phyloP scores from a whole-genome alignment of 2,888 invertebrate species.

The Syritta pipiens region DNA sequence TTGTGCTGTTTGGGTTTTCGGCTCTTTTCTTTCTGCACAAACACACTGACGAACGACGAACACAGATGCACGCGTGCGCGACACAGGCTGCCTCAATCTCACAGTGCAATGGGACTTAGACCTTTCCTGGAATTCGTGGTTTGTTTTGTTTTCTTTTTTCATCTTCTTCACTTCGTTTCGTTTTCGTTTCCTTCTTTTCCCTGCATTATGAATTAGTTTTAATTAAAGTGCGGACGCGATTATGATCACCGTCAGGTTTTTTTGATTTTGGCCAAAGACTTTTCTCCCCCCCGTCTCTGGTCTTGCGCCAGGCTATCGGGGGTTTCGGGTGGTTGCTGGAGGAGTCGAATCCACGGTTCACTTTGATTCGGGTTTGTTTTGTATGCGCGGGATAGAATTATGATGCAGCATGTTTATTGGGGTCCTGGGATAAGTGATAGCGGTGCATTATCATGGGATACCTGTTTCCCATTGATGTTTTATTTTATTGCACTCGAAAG shows the following conservation, averaged over 20 bases:
- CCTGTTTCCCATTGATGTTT: slow-evolving; percentile 51
- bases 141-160: slow-evolving; percentile 17
- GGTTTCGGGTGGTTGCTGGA: neutral
- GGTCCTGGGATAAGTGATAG: slow-evolving; percentile 58
- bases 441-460: slow-evolving; percentile 59
- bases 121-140: slow-evolving; percentile 62
- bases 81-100: too few relatives aligned
- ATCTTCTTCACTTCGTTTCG: too few relatives aligned
- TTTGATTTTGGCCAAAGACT: slow-evolving; percentile 30
- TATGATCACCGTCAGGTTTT: slow-evolving; percentile 65
- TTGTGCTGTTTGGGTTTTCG: slow-evolving; percentile 64
- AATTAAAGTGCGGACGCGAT: slow-evolving; percentile 68
- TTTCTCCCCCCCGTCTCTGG: too few relatives aligned
- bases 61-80: too few relatives aligned
- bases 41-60: too few relatives aligned
- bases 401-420: slow-evolving; percentile 61
- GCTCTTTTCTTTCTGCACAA: slow-evolving; percentile 25
- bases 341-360: slow-evolving; percentile 18
- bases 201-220: slow-evolving; percentile 67
- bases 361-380: slow-evolving; percentile 9
- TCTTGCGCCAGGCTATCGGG: slow-evolving; percentile 1
- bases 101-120: slow-evolving; percentile 34
- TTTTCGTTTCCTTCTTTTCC: too few relatives aligned
- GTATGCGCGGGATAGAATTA: slow-evolving; percentile 51
- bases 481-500: slow-evolving; percentile 55